phyloP scores from a whole-genome alignment of 2,797 vertebrate species.

The Ispidina lecontei region DNA sequence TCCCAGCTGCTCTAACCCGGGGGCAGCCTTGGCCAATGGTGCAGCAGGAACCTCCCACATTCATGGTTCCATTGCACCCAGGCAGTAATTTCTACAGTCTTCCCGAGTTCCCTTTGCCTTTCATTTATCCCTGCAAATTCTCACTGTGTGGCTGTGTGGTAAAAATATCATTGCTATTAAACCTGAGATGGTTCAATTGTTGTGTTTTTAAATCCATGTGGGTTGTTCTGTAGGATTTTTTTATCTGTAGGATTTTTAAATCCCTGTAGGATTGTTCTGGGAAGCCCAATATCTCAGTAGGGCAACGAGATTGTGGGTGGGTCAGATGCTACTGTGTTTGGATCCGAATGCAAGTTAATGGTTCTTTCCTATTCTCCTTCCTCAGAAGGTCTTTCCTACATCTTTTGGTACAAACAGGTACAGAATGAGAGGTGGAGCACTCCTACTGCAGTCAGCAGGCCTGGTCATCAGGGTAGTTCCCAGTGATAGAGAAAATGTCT shows the following conservation, averaged over 20 bases:
- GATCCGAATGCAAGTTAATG: neutral
- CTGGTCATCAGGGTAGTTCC: neutral
- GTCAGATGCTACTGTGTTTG: neutral
- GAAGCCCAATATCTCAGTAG: neutral
- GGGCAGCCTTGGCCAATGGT: neutral
- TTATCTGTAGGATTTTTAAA: neutral
- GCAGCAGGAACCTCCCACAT: neutral
- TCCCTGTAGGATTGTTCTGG: neutral
- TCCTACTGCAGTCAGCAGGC: neutral
- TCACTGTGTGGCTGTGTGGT: neutral
- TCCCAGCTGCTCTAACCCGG: conserved; percentile 36
- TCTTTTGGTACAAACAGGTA: neutral
- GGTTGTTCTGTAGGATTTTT: too few species aligned
- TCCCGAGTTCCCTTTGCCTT: neutral
- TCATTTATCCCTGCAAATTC: neutral
- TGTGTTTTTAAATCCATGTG: neutral
- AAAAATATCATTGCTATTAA: neutral
- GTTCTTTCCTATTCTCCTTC: neutral
- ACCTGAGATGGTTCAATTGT: neutral
- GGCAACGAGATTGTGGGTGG: neutral
- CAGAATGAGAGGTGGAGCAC: neutral
- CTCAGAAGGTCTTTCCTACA: neutral
- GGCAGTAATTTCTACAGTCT: neutral
- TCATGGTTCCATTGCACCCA: neutral
- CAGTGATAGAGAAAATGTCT: neutral